Conservation (phyloP, 2,113 vertebrate species). For the Axis porcinus region DNA sequence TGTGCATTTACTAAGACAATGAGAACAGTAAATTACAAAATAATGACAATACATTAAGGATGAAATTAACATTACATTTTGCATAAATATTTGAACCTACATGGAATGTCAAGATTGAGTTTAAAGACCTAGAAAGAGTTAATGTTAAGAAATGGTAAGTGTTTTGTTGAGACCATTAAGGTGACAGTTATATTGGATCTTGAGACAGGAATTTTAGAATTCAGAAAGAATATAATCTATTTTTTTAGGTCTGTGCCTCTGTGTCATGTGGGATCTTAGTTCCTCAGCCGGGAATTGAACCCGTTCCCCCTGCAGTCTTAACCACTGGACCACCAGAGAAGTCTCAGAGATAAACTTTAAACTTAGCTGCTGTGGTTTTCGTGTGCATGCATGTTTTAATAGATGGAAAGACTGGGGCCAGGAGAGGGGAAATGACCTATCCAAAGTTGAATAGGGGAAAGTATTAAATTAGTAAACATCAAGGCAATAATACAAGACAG, state of each 20-base stretch:
- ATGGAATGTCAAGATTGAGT: conserved; percentile 2
- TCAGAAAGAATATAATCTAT: not conserved
- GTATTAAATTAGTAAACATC: not conserved
- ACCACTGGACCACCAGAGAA: not conserved
- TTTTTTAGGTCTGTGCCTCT: not conserved
- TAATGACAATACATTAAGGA: conserved; percentile 58
- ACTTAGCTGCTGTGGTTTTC: not conserved
- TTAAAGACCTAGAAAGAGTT: conserved; percentile 33
- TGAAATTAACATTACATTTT: conserved; percentile 62
- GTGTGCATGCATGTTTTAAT: not conserved
- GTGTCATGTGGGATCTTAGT: not conserved
- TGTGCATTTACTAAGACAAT: not conserved
- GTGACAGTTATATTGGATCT: not conserved
- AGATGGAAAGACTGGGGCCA: not conserved
- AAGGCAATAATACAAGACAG: not conserved
- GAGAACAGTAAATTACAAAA: conserved; percentile 62
- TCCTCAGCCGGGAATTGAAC: not conserved
- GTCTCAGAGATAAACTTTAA: not conserved
- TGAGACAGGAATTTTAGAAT: not conserved
- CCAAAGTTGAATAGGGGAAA: not conserved
- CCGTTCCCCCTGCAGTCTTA: not conserved
- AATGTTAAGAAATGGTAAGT: not conserved
- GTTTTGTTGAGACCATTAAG: not conserved
- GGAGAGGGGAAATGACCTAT: not conserved
- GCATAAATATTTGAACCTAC: conserved; percentile 53